phyloP scores from a whole-genome alignment of 1,140 invertebrate genomes.

The Lutraria rhynchaena region DNA sequence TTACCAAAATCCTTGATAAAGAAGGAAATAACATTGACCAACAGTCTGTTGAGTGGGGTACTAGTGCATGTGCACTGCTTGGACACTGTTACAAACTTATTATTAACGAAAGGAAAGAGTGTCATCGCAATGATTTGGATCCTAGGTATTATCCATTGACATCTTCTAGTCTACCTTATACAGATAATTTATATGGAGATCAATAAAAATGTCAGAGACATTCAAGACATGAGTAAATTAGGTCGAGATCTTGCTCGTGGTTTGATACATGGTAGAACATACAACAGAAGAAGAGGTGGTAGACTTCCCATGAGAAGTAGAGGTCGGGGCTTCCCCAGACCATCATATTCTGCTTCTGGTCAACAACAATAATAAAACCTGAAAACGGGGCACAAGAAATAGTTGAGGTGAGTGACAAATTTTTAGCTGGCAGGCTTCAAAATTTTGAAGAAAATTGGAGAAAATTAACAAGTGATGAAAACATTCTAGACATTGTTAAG shows the following conservation, averaged over 20 bases:
- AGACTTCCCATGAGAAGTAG: neutral
- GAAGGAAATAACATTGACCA: neutral
- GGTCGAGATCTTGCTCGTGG: neutral
- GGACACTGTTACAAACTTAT: conserved; percentile 20
- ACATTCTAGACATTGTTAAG: conserved; percentile 33
- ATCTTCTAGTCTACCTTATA: neutral
- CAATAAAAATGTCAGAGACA: conserved; percentile 26
- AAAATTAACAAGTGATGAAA: conserved; percentile 35
- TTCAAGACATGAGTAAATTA: conserved; percentile 1
- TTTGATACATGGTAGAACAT: neutral
- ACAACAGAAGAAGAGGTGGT: neutral
- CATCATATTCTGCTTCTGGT: neutral
- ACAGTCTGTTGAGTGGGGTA: conserved; percentile 1
- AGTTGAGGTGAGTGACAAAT: conserved; percentile 8
- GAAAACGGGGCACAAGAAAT: conserved; percentile 10
- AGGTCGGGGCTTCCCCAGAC: neutral
- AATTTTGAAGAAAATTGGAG: conserved; percentile 29
- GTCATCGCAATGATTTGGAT: conserved; percentile 2
- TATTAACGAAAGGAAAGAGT: conserved; percentile 4
- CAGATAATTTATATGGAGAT: too few relatives aligned
- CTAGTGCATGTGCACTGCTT: conserved; percentile 16
- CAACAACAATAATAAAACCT: conserved; percentile 6
- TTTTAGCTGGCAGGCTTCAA: conserved; percentile 13
- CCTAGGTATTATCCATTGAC: neutral
- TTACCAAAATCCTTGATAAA: neutral